phyloP scores from a whole-genome alignment of 2,888 invertebrate species.

The Hydraecia micacea region DNA sequence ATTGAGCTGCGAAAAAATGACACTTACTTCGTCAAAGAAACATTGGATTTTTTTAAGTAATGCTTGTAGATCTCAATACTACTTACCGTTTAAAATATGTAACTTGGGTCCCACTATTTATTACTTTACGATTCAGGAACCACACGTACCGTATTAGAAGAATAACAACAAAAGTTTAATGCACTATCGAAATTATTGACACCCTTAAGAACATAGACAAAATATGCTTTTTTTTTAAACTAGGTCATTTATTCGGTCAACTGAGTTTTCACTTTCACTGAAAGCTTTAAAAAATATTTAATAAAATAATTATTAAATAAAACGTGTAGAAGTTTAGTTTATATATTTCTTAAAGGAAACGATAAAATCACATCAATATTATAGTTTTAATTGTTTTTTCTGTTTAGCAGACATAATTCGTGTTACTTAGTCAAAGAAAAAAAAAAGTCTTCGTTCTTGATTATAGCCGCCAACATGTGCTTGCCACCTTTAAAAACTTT shows the following conservation, averaged over 20 bases:
- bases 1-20: conserved; percentile 42
- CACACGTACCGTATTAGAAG: conserved; percentile 50
- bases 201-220: conserved; percentile 76
- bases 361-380: background rate
- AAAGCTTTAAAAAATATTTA: background rate
- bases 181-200: conserved; percentile 76
- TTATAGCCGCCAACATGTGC: background rate
- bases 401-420: too few species aligned
- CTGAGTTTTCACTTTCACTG: conserved; percentile 43
- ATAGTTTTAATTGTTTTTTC: background rate
- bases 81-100: conserved; percentile 56
- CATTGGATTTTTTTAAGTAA: conserved; percentile 17
- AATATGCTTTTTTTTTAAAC: conserved; percentile 56
- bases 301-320: too few species aligned
- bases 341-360: background rate
- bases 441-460: background rate
- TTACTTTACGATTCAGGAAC: conserved; percentile 37
- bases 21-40: conserved; percentile 48
- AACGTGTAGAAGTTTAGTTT: background rate
- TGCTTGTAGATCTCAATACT: background rate
- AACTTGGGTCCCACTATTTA: conserved; percentile 45
- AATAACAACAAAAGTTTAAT: conserved; percentile 64
- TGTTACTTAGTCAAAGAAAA: background rate
- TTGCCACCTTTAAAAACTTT: conserved; percentile 17
- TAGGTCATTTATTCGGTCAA: conserved; percentile 38